Evolutionary conservation across 2,797 vertebrate species (phyloP).

Genomic region (Acipenser transmontanus): DNA sequence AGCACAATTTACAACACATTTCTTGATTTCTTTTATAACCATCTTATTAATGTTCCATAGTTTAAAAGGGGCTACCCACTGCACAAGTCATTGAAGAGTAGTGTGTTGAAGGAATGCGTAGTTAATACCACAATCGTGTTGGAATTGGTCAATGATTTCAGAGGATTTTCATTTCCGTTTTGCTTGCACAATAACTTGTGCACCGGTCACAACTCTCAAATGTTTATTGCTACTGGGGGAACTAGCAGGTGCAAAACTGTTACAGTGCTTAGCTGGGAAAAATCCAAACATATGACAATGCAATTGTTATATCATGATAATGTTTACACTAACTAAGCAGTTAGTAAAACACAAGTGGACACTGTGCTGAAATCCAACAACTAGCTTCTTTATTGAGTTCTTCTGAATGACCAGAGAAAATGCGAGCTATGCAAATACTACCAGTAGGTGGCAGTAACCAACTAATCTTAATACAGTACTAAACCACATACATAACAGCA

Average conservation of each 20-base stretch:
- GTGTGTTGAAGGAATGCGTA: constrained; percentile 44
- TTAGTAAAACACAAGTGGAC: too few relatives aligned
- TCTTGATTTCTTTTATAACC: too few relatives aligned
- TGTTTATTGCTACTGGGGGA: background rate
- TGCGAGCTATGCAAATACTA: too few relatives aligned
- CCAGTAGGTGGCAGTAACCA: too few relatives aligned
- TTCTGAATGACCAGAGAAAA: too few relatives aligned
- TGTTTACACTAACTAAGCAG: too few relatives aligned
- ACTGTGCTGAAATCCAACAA: too few relatives aligned
- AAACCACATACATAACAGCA: background rate
- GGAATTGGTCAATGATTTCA: constrained; percentile 49
- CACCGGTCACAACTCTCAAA: constrained; percentile 8
- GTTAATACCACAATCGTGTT: constrained; percentile 50
- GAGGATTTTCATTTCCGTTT: constrained; percentile 27
- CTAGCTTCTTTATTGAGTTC: too few relatives aligned
- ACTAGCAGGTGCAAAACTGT: constrained; percentile 25
- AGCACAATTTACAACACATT: too few relatives aligned
- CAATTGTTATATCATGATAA: background rate
- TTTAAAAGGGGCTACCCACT: too few relatives aligned
- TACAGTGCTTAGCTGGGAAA: background rate
- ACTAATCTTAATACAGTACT: too few relatives aligned
- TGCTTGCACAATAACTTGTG: constrained; percentile 13
- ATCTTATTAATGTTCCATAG: too few relatives aligned
- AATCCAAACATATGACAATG: constrained; percentile 14
- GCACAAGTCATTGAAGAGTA: background rate